Percentiles rank a stretch among this genome's conserved stretches.
Evolutionary conservation across 2,113 vertebrate species (phyloP).

Genomic region (Australoheros scitulus): DNA sequence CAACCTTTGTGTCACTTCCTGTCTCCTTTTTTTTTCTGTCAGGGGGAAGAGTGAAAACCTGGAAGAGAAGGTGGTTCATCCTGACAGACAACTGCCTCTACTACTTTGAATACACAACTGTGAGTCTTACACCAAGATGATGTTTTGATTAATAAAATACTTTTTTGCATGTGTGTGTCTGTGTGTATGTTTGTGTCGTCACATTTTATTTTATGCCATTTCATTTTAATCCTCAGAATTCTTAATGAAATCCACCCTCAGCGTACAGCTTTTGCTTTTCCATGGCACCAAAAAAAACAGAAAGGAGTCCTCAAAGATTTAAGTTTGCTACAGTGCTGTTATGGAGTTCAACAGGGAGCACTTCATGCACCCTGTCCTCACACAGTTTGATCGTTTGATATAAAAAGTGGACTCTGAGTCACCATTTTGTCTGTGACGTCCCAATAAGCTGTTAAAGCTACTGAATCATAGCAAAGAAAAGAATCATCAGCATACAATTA

Average conservation of each 20-base stretch:
- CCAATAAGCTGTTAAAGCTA: neutral
- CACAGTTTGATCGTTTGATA: neutral
- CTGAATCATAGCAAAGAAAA: neutral
- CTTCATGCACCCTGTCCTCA: neutral
- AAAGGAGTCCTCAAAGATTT: neutral
- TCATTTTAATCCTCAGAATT: neutral
- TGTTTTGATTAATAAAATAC: neutral
- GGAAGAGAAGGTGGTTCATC: constrained; percentile 96
- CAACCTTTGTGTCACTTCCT: constrained; percentile 54
- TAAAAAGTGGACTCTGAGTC: neutral
- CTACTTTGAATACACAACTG: constrained; percentile 97
- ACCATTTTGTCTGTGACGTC: neutral
- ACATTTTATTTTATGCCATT: neutral
- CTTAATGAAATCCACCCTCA: neutral
- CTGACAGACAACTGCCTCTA: constrained; percentile 96
- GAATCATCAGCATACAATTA: neutral
- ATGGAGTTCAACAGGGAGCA: neutral
- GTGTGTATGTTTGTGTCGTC: neutral
- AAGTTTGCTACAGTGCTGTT: neutral
- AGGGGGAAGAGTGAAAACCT: constrained; percentile 90
- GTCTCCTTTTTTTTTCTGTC: constrained; percentile 60
- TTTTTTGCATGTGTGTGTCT: neutral
- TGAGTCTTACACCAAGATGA: constrained; percentile 75
- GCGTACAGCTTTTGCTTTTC: neutral
- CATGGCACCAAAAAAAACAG: neutral